Evolutionary conservation across 2,888 invertebrate genomes (phyloP), one percentile per base, ranked within the genome.

Genomic region (Drosophila anomalipes): DNA sequence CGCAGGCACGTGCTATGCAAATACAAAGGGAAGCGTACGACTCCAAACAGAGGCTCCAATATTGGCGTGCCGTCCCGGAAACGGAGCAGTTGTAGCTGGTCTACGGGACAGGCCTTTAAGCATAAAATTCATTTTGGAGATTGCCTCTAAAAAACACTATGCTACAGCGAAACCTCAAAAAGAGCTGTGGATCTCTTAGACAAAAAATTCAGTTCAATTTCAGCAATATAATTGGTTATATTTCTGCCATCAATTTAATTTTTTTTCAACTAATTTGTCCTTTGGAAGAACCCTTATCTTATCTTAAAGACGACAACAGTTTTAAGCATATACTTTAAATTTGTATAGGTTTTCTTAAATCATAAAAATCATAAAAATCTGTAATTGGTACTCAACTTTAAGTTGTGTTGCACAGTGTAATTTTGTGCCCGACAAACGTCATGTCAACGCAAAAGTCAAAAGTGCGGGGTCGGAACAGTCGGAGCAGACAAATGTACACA

Each of bases 381-480:
- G 9, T 53, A 53, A 4, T 53, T 52, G 3, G 1, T 53, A 2
- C 16, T 1, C 22, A 53, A 22, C 10, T 37, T 28, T 2, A 14
- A 19, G 4, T 41, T 57, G 56, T 67, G 73, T 62, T 52, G 75
- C 9, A 9, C n/a, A 74, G 86, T 89, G 75, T 81, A 72, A 66
- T 37, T 58, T 68, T 75, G 69, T 70, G 76, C 82, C 77, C 65
- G 51, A 74, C 87, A 90, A 87, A 84, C 71, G 88, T 88, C 91
- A 89, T 87, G 88, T 89, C 90, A 89, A 87, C 91, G 87, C 91
- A 91, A 82, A 83, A 86, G 79, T 90, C 87, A 86, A 89, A 90
- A 83, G 72, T 82, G 70, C 74, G 84, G 67, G 74, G 65, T 80
- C 71, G 58, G 51, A 52, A 71, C 56, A 66, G 68, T 71, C 70